These are phyloP conservation scores for Lacerta viridis DNA, from an alignment of 2,797 vertebrate species.

Conservation along the genomic window DNA sequence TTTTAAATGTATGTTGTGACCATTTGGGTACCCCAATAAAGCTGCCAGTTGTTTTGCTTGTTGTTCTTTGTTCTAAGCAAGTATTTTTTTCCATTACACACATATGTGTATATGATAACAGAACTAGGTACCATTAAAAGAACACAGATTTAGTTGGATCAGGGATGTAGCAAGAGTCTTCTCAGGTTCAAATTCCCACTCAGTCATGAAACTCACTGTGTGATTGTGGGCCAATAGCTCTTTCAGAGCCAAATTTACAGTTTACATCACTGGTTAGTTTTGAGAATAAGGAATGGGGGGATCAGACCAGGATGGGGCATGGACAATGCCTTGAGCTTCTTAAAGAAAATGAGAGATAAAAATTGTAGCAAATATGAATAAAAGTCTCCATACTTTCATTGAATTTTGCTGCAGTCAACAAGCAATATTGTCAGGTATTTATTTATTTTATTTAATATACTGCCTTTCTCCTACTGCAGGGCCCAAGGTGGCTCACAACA, in stretches of 20 bases:
- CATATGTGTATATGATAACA: neutral
- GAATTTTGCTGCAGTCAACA: neutral
- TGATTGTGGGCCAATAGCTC: too few species aligned
- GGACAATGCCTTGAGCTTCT: neutral
- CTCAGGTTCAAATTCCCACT: neutral
- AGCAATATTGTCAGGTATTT: neutral
- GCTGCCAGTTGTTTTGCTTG: neutral
- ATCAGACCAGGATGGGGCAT: neutral
- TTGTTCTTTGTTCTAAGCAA: slow-evolving; percentile 1
- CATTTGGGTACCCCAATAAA: neutral
- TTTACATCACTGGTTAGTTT: neutral
- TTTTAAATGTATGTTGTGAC: too few species aligned
- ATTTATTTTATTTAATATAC: too few species aligned
- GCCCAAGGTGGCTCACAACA: too few species aligned
- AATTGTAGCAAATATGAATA: neutral
- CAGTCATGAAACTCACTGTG: neutral
- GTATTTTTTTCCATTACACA: neutral
- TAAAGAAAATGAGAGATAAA: neutral
- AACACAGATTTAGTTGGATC: neutral
- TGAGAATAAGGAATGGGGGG: neutral
- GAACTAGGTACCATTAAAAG: neutral
- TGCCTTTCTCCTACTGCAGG: too few species aligned
- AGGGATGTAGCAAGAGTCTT: neutral
- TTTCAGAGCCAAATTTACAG: neutral
- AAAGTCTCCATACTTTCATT: neutral